Evolutionary conservation across 2,888 invertebrate genomes (phyloP), one percentile per base, ranked within the genome.

Genomic region (Brachyopa scutellaris): DNA sequence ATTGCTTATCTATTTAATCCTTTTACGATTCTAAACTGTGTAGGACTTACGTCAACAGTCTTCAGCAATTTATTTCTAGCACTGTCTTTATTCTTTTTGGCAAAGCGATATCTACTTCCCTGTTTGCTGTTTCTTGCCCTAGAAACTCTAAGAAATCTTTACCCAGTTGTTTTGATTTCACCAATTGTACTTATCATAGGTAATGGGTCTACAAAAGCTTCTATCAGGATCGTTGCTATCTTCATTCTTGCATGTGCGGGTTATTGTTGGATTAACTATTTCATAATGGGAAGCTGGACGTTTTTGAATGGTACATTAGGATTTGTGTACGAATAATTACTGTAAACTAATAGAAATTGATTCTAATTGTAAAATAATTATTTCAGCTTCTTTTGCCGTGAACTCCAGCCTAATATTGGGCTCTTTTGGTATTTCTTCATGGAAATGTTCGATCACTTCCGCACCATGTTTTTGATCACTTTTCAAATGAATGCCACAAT

Each of bases 351-450:
- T 11, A 33, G 11, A 4, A 45, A 26, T 4, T 15, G 53, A 15
- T 3, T 33, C 29, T 26, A 26, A 19, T 9, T 5, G 36, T 9
- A n/a, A 13, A 53, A 67, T 8, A 4, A 17, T 29, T 23, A 2
- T 21, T 33, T 61, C 8, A 97, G 97, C 87, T 92, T 98, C 84
- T 94, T 94, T 13, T 97, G 98, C 59, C 96, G 97, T 1, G 99
- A 99, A 90, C 92, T 99, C 84, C 96, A 97, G 86, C 99, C 99
- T 19, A 99, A 99, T 89, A 96, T 98, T 86, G 99, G 99, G 0
- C 92, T 99, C 1, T 99, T 99, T 90, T 99, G 99, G 99, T 99
- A 99, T 88, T 99, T 99, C 91, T 99, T 99, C 90, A 99, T 98
- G 0, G 99, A 99, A 92, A 98, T 99, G 97, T 99, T 99, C 92